Percentiles rank a stretch among this genome's conserved stretches.
Conservation (phyloP, 1,140 invertebrate genomes). For the Drosophila ironensis region DNA sequence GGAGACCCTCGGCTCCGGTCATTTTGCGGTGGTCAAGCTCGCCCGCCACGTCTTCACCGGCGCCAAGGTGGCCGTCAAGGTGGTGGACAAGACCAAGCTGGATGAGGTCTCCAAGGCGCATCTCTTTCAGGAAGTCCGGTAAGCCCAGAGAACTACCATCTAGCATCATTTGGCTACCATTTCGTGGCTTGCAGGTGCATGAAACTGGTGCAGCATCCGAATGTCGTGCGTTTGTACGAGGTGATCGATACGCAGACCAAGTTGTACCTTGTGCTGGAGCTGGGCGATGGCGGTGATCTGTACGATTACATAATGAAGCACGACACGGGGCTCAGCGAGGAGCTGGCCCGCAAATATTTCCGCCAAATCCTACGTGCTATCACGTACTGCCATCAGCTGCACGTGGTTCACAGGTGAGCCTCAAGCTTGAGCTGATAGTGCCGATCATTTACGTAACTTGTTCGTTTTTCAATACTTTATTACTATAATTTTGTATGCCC, state of each 20-base stretch:
- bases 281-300: conserved; percentile 99
- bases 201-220: conserved; percentile 99
- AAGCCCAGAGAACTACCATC: too few species aligned
- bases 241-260: conserved; percentile 99
- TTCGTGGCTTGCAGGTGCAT: conserved; percentile 92
- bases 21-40: conserved; percentile 99
- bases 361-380: conserved; percentile 98
- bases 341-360: conserved; percentile 95
- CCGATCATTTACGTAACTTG: conserved; percentile 57
- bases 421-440: conserved; percentile 21
- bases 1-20: conserved; percentile 95
- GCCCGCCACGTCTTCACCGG: conserved; percentile 99
- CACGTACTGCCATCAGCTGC: conserved; percentile 96
- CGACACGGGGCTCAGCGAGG: conserved; percentile 89
- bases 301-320: conserved; percentile 99
- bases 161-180: too few species aligned
- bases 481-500: too few species aligned
- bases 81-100: conserved; percentile 99
- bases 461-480: conserved; percentile 3
- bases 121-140: conserved; percentile 95
- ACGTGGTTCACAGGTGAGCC: conserved; percentile 94
- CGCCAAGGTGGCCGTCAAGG: conserved; percentile 97
- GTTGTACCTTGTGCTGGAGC: conserved; percentile 96
- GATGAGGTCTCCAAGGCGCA: conserved; percentile 98
- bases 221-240: conserved; percentile 99